These are phyloP conservation scores for Zeugodacus cucurbitae DNA, from an alignment of 1,140 invertebrate species.

Conservation along the genomic window DNA sequence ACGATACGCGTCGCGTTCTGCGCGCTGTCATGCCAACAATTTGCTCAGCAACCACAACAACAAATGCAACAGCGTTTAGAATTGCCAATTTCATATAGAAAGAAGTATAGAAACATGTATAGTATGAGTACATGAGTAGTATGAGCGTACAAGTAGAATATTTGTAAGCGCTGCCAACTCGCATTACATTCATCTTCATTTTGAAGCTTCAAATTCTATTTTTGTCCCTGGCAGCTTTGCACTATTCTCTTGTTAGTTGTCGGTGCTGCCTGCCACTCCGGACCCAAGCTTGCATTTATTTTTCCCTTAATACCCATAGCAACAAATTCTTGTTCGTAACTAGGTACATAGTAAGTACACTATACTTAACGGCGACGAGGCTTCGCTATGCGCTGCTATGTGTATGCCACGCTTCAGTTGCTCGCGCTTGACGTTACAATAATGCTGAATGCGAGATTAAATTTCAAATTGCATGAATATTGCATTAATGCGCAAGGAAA, in stretches of 20 bases:
- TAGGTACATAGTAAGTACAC: not conserved
- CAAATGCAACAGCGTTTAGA: not conserved
- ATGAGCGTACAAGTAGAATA: not conserved
- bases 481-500: constrained; percentile 43
- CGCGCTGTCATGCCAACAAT: not conserved
- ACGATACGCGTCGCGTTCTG: not conserved
- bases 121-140: not conserved
- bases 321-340: not conserved
- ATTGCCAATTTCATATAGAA: too few relatives aligned
- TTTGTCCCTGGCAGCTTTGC: not conserved
- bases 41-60: not conserved
- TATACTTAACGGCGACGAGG: not conserved
- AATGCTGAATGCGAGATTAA: constrained; percentile 48
- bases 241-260: not conserved
- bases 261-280: not conserved
- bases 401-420: not conserved
- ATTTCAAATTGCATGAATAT: constrained; percentile 49
- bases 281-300: not conserved
- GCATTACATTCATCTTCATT: constrained; percentile 19
- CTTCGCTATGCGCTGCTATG: not conserved
- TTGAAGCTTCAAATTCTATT: not conserved
- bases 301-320: not conserved
- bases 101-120: not conserved
- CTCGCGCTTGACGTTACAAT: constrained; percentile 35
- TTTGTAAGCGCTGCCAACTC: not conserved